Evolutionary conservation across 2,888 invertebrate genomes (phyloP).

Genomic region (Busseola fusca): DNA sequence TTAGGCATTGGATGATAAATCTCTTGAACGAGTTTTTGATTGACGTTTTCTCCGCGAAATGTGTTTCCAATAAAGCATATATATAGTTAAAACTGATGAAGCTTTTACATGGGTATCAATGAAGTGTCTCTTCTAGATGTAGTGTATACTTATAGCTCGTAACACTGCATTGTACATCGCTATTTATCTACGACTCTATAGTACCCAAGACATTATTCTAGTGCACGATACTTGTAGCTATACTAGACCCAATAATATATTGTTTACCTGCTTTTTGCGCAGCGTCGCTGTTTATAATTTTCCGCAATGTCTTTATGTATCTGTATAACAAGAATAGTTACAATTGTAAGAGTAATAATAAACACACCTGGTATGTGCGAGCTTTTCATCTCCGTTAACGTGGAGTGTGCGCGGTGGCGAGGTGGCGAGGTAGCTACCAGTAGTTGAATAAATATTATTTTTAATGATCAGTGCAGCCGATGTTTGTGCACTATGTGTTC

Average conservation of each 20-base stretch:
- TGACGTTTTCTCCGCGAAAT: not conserved
- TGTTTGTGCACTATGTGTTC: slow-evolving; percentile 81
- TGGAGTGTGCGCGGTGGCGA: slow-evolving; percentile 49
- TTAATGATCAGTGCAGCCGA: slow-evolving; percentile 85
- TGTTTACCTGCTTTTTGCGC: slow-evolving; percentile 77
- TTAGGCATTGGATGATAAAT: not conserved
- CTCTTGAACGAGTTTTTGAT: not conserved
- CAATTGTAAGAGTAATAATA: slow-evolving; percentile 56
- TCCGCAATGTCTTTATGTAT: slow-evolving; percentile 70
- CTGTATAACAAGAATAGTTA: slow-evolving; percentile 63
- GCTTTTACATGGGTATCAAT: not conserved
- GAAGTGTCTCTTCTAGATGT: slow-evolving; percentile 49
- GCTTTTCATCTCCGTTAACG: slow-evolving; percentile 54
- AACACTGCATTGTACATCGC: slow-evolving; percentile 52
- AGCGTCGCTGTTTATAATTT: slow-evolving; percentile 72
- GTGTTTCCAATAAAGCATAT: not conserved
- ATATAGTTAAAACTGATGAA: not conserved
- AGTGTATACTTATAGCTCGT: too few relatives aligned
- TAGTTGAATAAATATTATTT: slow-evolving; percentile 86
- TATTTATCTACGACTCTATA: slow-evolving; percentile 55
- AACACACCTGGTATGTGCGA: slow-evolving; percentile 54
- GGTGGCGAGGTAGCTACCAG: slow-evolving; percentile 67
- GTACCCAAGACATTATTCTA: slow-evolving; percentile 49
- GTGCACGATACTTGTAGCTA: slow-evolving; percentile 64
- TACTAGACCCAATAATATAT: slow-evolving; percentile 67